Percentiles rank a stretch among this genome's conserved stretches.
Conservation (phyloP, 2,888 invertebrate genomes). For the Lochmaea crataegi region DNA sequence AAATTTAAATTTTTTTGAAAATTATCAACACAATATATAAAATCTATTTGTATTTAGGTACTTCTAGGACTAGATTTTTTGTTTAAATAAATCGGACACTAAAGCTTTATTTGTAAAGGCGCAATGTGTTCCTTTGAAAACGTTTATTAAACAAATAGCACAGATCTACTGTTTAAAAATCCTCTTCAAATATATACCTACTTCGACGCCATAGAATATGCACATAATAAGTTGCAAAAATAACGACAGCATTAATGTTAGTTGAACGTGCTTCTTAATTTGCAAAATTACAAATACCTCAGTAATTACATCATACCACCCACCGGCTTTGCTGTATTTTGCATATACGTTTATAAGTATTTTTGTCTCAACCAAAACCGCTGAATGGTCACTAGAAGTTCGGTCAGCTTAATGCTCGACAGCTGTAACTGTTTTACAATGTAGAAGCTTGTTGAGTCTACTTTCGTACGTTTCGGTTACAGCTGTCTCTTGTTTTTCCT, state of each 20-base stretch:
- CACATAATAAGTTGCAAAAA: neutral
- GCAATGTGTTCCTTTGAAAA: neutral
- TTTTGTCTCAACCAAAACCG: constrained; percentile 22
- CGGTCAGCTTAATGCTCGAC: constrained; percentile 26
- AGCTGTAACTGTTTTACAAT: constrained; percentile 31
- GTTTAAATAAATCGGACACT: too few species aligned
- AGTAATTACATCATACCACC: constrained; percentile 29
- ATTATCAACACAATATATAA: too few species aligned
- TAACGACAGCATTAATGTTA: neutral
- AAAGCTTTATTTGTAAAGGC: neutral
- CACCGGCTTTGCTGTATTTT: constrained; percentile 12
- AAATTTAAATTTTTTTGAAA: too few species aligned
- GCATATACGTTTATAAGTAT: neutral
- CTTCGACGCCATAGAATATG: neutral
- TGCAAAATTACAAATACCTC: constrained; percentile 21
- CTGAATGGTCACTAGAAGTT: constrained; percentile 23
- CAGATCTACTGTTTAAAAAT: neutral
- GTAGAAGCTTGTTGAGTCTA: constrained; percentile 34
- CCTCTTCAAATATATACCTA: neutral
- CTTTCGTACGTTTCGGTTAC: constrained; percentile 17
- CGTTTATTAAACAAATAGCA: neutral
- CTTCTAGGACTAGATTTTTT: too few species aligned
- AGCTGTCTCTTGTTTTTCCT: constrained; percentile 27
- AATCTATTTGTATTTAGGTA: too few species aligned
- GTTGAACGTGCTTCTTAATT: constrained; percentile 22